Conservation (phyloP, 1,140 invertebrate species). For the Triops longicaudatus region DNA sequence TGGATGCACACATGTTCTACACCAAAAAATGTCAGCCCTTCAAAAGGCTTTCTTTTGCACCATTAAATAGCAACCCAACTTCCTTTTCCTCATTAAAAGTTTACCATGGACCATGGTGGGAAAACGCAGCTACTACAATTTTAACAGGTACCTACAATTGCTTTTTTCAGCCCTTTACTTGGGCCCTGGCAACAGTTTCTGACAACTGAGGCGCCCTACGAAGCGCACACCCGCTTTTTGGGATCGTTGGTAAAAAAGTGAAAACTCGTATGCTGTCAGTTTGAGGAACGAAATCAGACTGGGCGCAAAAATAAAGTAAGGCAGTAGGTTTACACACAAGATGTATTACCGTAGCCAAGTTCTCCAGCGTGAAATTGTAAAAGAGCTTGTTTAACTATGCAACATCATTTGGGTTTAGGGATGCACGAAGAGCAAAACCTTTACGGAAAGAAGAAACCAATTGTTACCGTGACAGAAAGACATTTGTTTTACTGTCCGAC, state of each 20-base stretch:
- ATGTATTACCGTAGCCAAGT: not conserved
- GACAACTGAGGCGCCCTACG: not conserved
- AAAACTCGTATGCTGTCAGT: no score
- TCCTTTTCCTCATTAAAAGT: conserved; percentile 15
- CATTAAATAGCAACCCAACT: not conserved
- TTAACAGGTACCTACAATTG: not conserved
- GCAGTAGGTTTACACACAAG: not conserved
- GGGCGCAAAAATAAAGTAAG: not conserved
- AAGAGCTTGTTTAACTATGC: not conserved
- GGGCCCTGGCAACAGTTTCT: not conserved
- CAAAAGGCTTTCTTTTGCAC: not conserved
- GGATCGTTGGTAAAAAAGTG: no score
- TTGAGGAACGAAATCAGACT: not conserved
- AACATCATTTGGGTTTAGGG: not conserved
- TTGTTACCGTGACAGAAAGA: conserved; percentile 8
- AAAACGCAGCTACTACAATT: not conserved
- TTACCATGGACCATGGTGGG: not conserved
- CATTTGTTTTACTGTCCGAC: conserved; percentile 7
- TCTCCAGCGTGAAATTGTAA: not conserved
- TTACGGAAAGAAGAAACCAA: not conserved
- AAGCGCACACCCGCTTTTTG: not conserved
- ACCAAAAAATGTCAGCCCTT: not conserved
- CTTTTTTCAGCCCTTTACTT: not conserved
- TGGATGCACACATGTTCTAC: not conserved
- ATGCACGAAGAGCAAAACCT: not conserved